Conservation (phyloP, 2,113 vertebrate species). For the Prietella phreatophila region DNA sequence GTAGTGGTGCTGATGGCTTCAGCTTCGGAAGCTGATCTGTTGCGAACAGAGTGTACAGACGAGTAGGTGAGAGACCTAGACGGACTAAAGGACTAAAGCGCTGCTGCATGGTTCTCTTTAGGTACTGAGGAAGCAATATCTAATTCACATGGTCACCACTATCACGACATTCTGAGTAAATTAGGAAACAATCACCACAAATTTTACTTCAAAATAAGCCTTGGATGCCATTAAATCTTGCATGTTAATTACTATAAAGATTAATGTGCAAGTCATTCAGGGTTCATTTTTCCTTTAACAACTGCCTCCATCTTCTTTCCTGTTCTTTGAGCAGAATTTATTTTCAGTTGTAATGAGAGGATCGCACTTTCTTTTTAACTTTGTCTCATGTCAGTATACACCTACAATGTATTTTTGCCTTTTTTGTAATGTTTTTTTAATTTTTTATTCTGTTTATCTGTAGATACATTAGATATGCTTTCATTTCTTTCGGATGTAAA, state of each 20-base stretch:
- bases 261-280: not conserved
- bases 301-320: not conserved
- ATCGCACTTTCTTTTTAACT: not conserved
- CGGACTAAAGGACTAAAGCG: too few species aligned
- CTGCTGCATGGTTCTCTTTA: not conserved
- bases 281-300: not conserved
- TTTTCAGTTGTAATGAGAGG: not conserved
- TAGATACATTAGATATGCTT: not conserved
- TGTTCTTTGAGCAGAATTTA: not conserved
- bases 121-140: not conserved
- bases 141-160: not conserved
- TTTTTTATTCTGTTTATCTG: not conserved
- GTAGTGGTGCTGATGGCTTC: not conserved
- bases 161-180: not conserved
- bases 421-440: not conserved
- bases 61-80: not conserved
- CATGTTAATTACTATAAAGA: not conserved
- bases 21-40: not conserved
- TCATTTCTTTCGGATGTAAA: not conserved
- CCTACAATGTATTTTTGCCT: not conserved
- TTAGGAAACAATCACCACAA: not conserved
- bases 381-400: not conserved
- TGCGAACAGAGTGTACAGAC: too few species aligned
- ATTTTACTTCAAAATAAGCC: not conserved
- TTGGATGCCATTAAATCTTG: not conserved